phyloP scores from a whole-genome alignment of 2,888 invertebrate species.

The Pandemis corylana region DNA sequence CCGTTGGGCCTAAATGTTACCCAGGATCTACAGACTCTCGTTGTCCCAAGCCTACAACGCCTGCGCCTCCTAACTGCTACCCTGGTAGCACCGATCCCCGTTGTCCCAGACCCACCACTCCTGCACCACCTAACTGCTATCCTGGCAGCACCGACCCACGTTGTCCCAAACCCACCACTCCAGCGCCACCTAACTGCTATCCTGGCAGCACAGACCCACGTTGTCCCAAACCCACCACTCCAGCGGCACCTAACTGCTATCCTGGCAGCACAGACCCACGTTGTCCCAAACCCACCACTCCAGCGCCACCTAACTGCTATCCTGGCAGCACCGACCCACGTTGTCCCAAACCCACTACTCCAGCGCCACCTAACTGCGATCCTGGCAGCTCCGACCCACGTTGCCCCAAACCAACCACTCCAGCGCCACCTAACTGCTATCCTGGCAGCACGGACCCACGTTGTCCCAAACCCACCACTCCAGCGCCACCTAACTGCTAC shows the following conservation, averaged over 20 bases:
- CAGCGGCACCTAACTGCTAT: constrained; percentile 46
- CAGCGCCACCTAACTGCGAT: constrained; percentile 52
- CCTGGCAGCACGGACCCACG: constrained; percentile 58
- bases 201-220: constrained; percentile 50
- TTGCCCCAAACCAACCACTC: constrained; percentile 53
- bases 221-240: constrained; percentile 47
- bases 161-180: constrained; percentile 45
- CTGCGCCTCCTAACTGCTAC: constrained; percentile 46
- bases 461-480: constrained; percentile 53
- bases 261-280: too few species aligned
- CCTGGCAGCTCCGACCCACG: constrained; percentile 58
- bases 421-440: constrained; percentile 45
- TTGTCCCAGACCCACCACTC: constrained; percentile 47
- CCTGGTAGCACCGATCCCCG: constrained; percentile 52
- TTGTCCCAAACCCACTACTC: constrained; percentile 47
- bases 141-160: constrained; percentile 45
- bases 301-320: constrained; percentile 52
- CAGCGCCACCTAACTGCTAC: constrained; percentile 46
- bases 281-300: constrained; percentile 47
- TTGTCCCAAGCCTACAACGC: constrained; percentile 51
- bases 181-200: constrained; percentile 49
- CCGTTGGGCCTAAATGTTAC: constrained; percentile 48
- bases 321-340: constrained; percentile 58
- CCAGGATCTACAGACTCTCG: constrained; percentile 61
- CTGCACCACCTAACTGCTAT: constrained; percentile 45